Evolutionary conservation across 2,797 vertebrate genomes (phyloP).

Genomic region (Gymnodraco acuticeps): DNA sequence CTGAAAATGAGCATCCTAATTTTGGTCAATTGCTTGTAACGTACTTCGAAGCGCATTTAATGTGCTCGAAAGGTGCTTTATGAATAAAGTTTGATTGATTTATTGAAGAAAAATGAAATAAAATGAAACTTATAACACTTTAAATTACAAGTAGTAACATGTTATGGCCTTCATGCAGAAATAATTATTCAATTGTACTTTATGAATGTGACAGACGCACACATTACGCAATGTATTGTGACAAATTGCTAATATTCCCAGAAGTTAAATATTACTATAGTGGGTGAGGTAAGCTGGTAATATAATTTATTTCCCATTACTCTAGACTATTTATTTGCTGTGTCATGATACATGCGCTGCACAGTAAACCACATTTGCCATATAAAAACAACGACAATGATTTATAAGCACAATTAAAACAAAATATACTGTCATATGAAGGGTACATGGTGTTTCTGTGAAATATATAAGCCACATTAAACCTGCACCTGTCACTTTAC

Average conservation of each 20-base stretch:
- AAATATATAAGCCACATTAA: neutral
- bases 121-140: constrained; percentile 23
- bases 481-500: constrained; percentile 16
- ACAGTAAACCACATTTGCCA: constrained; percentile 11
- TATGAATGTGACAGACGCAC: constrained; percentile 4
- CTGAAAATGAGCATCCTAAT: no score
- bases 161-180: constrained; percentile 7
- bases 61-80: no score
- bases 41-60: no score
- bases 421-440: no score
- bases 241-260: constrained; percentile 18
- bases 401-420: neutral
- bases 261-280: neutral
- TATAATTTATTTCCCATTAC: constrained; percentile 25
- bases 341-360: constrained; percentile 6
- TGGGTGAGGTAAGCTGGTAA: constrained; percentile 1
- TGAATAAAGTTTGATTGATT: no score
- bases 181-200: constrained; percentile 16
- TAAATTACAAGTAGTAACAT: constrained; percentile 3
- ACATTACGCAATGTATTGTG: neutral
- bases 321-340: constrained; percentile 14
- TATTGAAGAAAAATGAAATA: constrained; percentile 11
- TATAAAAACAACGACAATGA: neutral
- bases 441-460: neutral
- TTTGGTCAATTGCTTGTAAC: no score